Evolutionary conservation across 2,888 invertebrate species (phyloP).

Genomic region (Clepsis dumicolana): DNA sequence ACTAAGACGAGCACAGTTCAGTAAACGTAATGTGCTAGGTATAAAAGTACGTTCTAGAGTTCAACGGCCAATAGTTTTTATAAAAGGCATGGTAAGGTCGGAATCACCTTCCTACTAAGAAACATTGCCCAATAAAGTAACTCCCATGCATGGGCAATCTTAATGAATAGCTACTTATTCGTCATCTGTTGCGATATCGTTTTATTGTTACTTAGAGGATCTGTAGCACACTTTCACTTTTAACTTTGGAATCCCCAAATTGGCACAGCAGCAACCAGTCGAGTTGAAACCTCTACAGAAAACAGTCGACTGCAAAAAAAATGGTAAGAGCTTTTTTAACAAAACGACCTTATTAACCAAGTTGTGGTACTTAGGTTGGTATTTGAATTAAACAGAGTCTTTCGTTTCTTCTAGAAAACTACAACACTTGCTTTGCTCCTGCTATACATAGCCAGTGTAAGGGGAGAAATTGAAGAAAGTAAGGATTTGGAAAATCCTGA

Average conservation of each 20-base stretch:
- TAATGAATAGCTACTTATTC: constrained; percentile 56
- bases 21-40: not conserved
- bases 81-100: constrained; percentile 2
- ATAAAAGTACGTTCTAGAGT: not conserved
- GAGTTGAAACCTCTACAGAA: constrained; percentile 48
- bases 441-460: constrained; percentile 34
- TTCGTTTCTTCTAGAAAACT: constrained; percentile 25
- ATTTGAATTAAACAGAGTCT: not conserved
- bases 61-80: constrained; percentile 1
- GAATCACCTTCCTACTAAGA: constrained; percentile 10
- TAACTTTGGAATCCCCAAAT: constrained; percentile 60
- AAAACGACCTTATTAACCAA: not conserved
- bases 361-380: not conserved
- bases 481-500: constrained; percentile 46
- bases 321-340: constrained; percentile 30
- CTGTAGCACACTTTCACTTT: constrained; percentile 73
- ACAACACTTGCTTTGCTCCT: constrained; percentile 20
- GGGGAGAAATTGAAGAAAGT: constrained; percentile 37
- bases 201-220: constrained; percentile 61
- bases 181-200: constrained; percentile 65
- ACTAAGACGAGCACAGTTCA: too few species aligned
- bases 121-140: constrained; percentile 46
- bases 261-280: constrained; percentile 50
- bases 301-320: constrained; percentile 47
- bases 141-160: constrained; percentile 53